A percentile compares a stretch with the other conserved stretches of the same genome.
Evolutionary conservation across 2,113 vertebrate genomes (phyloP).

Genomic region (Psophia crepitans): DNA sequence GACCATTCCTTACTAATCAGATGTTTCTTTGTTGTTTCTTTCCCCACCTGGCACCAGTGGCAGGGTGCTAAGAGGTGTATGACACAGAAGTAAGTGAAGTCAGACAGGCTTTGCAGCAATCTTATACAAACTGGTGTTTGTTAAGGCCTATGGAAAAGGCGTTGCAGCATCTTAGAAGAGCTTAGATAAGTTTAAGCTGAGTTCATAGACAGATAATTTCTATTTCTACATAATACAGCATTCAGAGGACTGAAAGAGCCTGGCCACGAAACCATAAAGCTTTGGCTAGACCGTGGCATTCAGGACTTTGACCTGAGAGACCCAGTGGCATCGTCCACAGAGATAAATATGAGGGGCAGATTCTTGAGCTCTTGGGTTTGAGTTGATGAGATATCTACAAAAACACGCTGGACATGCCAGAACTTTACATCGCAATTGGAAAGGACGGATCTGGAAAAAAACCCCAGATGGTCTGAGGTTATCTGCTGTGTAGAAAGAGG

Average conservation of each 20-base stretch:
- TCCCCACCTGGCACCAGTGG: not conserved
- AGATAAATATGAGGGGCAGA: not conserved
- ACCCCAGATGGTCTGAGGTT: not conserved
- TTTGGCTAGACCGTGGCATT: not conserved
- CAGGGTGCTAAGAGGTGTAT: not conserved
- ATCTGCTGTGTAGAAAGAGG: not conserved
- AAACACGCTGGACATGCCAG: fast-evolving
- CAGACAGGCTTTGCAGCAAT: not conserved
- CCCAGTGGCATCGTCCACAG: not conserved
- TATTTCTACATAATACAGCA: not conserved
- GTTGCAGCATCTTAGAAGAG: not conserved
- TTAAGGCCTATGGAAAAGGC: not conserved
- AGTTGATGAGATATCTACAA: not conserved
- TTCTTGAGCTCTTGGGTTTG: not conserved
- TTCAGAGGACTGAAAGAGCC: not conserved
- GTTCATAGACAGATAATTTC: not conserved
- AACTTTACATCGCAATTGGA: not conserved
- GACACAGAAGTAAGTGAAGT: not conserved
- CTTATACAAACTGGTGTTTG: not conserved
- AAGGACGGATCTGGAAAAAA: not conserved
- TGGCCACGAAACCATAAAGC: not conserved
- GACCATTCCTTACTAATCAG: not conserved
- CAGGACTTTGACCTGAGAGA: not conserved
- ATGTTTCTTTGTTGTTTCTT: not conserved
- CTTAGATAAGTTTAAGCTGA: not conserved